Evolutionary conservation across 92 coral and sea anemone genomes (phyloP), one percentile per base, ranked within the genome.

Genomic region (Epizoanthus stellaris): DNA sequence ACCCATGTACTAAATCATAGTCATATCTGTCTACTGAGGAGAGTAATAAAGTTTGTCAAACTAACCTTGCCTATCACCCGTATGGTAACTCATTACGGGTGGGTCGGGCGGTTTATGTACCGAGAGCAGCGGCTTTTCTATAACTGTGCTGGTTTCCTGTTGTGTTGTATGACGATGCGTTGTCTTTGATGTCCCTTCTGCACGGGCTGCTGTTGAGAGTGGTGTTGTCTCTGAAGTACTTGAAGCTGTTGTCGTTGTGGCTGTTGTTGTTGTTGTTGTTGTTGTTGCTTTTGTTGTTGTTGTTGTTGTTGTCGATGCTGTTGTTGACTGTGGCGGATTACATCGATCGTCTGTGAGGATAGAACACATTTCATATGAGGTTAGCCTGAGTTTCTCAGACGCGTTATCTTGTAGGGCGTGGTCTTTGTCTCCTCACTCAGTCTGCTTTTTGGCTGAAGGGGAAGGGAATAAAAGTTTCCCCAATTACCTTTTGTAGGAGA

Each of bases 51-150:
- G 36, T 30, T 30, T 30, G 36, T 30, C 36, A 77, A 62, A 77
- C 82, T 60, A 77, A 77, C 82, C 82, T 77, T 13, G 57, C 9
- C 14, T 11, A 61, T 19, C 82, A 62, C 60, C 82, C 64, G 60
- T 77, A 39, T 20, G 82, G 70, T 77, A 77, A 70, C 34, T 42
- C 57, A 62, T 10, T n/a, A 77, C 71, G 8, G 82, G 71, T 40
- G 21, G 21, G 9, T 42, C 71, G 7, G 71, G 71, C 7, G 43
- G 70, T n/a, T 5, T 13, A 4, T 77, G 43, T 43, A 20, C 43
- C 39, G 66, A 3, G 4, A 16, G 11, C 17, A n/a, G 4, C 0
- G 6, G 17, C 7, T n/a, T n/a, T n/a, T 77, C 57, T 77, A 59
- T 13, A 6, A n/a, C 58, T 7, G 82, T 61, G 6, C 70, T 77